Percentiles rank a stretch among this genome's conserved stretches.
phyloP scores from a whole-genome alignment of 2,888 invertebrate genomes.

The Tenthredo amoena region DNA sequence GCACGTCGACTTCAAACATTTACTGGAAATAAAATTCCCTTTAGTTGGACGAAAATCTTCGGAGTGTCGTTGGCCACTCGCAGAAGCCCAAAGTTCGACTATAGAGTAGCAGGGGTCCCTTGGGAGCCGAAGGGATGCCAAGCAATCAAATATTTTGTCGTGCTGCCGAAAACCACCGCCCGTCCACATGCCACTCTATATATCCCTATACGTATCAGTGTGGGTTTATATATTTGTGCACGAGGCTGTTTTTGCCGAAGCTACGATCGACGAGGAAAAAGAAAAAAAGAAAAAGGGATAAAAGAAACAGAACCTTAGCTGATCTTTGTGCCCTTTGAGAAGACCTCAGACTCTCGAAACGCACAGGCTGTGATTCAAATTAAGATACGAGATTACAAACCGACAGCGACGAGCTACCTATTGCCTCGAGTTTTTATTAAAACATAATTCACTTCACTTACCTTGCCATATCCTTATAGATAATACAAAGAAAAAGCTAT shows the following conservation, averaged over 20 bases:
- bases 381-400: slow-evolving; percentile 8
- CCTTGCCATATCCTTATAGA: slow-evolving; percentile 60
- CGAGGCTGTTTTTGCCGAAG: slow-evolving; percentile 1
- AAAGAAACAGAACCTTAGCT: not conserved
- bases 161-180: slow-evolving; percentile 31
- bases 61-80: slow-evolving; percentile 22
- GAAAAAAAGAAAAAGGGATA: not conserved
- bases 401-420: not conserved
- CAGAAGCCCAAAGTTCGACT: slow-evolving; percentile 20
- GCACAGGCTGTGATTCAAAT: slow-evolving; percentile 16
- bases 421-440: slow-evolving; percentile 38
- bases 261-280: not conserved
- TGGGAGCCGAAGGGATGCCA: slow-evolving; percentile 13
- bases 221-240: not conserved
- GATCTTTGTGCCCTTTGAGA: slow-evolving; percentile 5
- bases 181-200: slow-evolving; percentile 46
- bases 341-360: slow-evolving; percentile 6
- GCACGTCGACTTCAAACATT: slow-evolving; percentile 39
- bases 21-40: slow-evolving; percentile 44
- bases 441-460: slow-evolving; percentile 47
- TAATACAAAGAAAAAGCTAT: slow-evolving; percentile 46
- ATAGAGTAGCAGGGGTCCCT: slow-evolving; percentile 21
- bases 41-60: slow-evolving; percentile 35
- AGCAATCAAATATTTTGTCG: slow-evolving; percentile 48
- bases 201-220: not conserved